Base-by-base conservation (phyloP, 2,797 vertebrate species). In the Decapterus maruadsi region DNA sequence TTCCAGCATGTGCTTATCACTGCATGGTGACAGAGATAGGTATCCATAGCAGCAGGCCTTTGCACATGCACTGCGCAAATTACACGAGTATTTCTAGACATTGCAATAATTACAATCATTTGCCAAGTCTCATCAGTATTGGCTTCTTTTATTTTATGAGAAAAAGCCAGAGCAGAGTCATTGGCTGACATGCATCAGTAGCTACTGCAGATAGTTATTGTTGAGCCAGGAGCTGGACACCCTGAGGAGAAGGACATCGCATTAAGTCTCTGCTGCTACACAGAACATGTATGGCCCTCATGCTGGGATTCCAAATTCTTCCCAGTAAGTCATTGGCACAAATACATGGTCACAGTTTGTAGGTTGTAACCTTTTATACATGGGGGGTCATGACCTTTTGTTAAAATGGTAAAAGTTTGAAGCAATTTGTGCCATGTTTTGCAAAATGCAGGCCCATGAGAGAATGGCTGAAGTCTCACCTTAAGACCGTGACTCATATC, bases 1-100 rank as follows among this genome's bases (percentile, higher is more conserved):
- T 66, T 75, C 71, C 20, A 72, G 76, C 54, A 60, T 81, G 70
- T 73, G 75, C 54, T 81, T 82, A 83, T 89, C 73, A 42, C 19
- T 20, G 1, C 64, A 7, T 38, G 54, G 26, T 63, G 43, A 66
- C 63, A 78, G 31, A 57, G 38, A 78, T 59, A 42, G 19, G 38
- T 66, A 56, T 76, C 67, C 75, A 71, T n/a, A 55, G 53, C 45
- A 74, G 68, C 48, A 76, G 62, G 56, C 29, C 53, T 77, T 78
- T 67, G 16, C 14, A 46, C 14, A 8, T 43, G 22, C 13, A 69
- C 26, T 2, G 2, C 66, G n/a, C 4, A 50, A 51, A 74, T 67
- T 55, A 51, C 16, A 43, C 17, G 17, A 36, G 13, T 61, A 51
- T 57, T 68, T 79, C 11, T 34, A 55, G 20, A 75, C 38, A 51